Conservation (phyloP, 2,797 vertebrate genomes). For the Tarsius wallacei region DNA sequence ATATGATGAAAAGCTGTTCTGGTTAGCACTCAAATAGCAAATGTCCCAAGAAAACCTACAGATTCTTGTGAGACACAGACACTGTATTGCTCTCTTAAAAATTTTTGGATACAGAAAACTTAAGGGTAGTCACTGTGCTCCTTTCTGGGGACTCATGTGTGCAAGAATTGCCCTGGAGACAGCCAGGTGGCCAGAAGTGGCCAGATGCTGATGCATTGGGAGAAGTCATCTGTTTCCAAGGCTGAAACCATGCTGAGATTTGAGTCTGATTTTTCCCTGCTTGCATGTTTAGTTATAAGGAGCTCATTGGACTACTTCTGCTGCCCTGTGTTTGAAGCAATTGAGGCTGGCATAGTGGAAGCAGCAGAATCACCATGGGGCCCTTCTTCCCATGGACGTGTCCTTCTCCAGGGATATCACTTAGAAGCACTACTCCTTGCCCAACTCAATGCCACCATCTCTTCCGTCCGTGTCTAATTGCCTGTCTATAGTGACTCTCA, state of each 20-base stretch:
- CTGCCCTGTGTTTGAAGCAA: neutral
- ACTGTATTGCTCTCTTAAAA: neutral
- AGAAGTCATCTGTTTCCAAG: neutral
- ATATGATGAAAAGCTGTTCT: neutral
- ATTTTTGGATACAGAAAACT: neutral
- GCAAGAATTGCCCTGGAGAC: neutral
- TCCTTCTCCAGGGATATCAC: neutral
- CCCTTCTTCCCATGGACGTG: fast-evolving
- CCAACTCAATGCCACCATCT: too few relatives aligned
- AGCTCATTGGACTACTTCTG: neutral
- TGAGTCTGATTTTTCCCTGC: too few relatives aligned
- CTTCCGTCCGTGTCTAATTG: neutral
- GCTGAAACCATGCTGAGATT: neutral
- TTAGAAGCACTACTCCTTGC: neutral
- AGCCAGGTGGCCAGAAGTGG: neutral
- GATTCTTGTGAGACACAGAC: neutral
- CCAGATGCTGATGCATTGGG: neutral
- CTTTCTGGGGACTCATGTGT: neutral
- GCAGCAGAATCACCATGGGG: neutral
- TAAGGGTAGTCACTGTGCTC: neutral
- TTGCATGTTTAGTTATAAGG: neutral
- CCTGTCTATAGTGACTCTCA: neutral
- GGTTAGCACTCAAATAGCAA: neutral
- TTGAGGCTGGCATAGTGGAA: neutral
- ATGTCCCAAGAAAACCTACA: neutral